Evolutionary conservation across 2,888 invertebrate species (phyloP).

Genomic region (Ennomos quercinarius): DNA sequence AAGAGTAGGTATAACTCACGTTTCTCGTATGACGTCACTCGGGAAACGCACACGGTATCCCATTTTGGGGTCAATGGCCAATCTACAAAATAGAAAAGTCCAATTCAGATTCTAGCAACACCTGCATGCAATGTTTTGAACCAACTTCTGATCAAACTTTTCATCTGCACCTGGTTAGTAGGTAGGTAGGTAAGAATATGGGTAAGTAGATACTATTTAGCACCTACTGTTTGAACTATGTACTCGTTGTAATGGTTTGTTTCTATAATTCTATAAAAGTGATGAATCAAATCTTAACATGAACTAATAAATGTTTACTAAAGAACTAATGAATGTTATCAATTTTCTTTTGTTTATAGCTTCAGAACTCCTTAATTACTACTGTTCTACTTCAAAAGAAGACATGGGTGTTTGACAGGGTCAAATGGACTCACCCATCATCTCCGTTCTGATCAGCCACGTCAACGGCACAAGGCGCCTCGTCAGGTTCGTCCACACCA

Average conservation of each 20-base stretch:
- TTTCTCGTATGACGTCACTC: slow-evolving; percentile 82
- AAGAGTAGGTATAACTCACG: slow-evolving; percentile 71
- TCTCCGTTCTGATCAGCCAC: slow-evolving; percentile 62
- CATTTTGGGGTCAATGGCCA: slow-evolving; percentile 83
- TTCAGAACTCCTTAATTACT: background rate
- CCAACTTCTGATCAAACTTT: background rate
- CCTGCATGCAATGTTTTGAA: slow-evolving; percentile 18
- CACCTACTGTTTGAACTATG: no score
- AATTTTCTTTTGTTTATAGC: background rate
- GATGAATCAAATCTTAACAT: no score
- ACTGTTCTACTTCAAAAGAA: background rate
- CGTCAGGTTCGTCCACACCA: slow-evolving; percentile 64
- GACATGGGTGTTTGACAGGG: background rate
- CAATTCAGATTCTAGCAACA: slow-evolving; percentile 58
- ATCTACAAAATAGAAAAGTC: slow-evolving; percentile 83
- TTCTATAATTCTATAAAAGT: no score
- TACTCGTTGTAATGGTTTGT: no score
- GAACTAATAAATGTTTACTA: background rate
- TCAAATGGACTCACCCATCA: slow-evolving; percentile 63
- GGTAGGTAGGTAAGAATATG: no score
- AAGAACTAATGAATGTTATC: background rate
- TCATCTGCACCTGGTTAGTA: no score
- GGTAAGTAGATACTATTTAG: no score
- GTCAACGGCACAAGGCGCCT: slow-evolving; percentile 49
- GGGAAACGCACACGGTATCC: slow-evolving; percentile 83